These are phyloP conservation scores for Oedothorax gibbosus DNA, from an alignment of 1,140 invertebrate species.

Conservation along the genomic window DNA sequence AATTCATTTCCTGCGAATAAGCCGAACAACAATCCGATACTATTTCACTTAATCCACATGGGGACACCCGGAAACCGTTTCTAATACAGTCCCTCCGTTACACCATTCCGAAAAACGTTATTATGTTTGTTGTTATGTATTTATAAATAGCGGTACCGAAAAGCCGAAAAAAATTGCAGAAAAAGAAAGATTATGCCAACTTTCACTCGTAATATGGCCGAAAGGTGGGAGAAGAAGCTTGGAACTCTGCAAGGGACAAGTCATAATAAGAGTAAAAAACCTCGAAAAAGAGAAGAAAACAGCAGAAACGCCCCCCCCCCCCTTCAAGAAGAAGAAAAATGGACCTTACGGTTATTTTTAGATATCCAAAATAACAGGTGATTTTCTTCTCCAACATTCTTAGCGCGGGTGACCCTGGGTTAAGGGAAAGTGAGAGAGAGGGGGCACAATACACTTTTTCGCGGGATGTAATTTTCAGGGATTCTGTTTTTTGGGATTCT, in stretches of 20 bases:
- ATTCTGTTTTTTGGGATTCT: constrained; percentile 28
- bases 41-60: not conserved
- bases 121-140: constrained; percentile 43
- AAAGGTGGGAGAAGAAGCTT: constrained; percentile 18
- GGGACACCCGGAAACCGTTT: constrained; percentile 9
- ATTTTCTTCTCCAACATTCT: constrained; percentile 21
- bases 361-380: constrained; percentile 44
- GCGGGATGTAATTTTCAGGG: constrained; percentile 33
- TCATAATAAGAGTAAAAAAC: constrained; percentile 10
- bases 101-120: not conserved
- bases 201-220: constrained; percentile 41
- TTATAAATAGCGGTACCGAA: constrained; percentile 44
- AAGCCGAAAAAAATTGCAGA: not conserved
- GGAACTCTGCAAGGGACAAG: not conserved
- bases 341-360: constrained; percentile 55
- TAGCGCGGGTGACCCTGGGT: constrained; percentile 17
- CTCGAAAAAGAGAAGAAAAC: not conserved
- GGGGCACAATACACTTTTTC: constrained; percentile 5
- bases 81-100: not conserved
- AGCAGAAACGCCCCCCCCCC: constrained; percentile 14
- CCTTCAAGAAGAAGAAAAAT: constrained; percentile 8
- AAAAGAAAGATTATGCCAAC: constrained; percentile 51
- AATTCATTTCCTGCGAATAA: no score
- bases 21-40: not conserved
- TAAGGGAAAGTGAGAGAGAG: constrained; percentile 50